Base-by-base conservation (phyloP, 2,888 invertebrate species). In the Neoitamus cyanurus region DNA sequence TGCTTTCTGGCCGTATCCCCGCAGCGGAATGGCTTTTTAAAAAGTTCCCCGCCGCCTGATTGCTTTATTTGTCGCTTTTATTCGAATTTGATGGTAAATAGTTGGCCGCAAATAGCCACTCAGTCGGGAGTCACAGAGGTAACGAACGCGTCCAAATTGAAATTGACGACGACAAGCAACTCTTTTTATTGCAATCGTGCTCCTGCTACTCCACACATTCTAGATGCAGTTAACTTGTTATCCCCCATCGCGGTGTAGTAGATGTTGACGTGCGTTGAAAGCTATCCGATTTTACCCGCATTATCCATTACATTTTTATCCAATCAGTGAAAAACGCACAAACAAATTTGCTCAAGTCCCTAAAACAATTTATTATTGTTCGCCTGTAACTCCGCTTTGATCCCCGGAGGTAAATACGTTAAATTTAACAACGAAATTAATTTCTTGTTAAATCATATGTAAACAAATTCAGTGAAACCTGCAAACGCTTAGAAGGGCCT, bases 41-140 rank as follows among this genome's bases (percentile, higher is more conserved):
- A 68, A 80, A 80, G 13, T 80, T 80, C 42, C 15, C 58, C 25
- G 36, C 9, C 11, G 5, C 11, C 28, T 80, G 80, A 80, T 80
- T 80, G 58, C 58, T 80, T 58, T 80, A 80, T 80, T 34, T 80
- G 58, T 58, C 34, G 13, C 25, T 70, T 80, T 80, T 80, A 68
- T 80, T 68, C 20, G 31, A 15, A 31, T 36, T 80, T 48, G 7
- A 80, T 80, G 80, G 80, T 58, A 34, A 80, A 80, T 80, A 80
- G 80, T 80, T 80, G 30, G 11, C 48, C 30, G 15, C 13, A 77
- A 30, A 42, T 42, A 46, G 46, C 42, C 37, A 46, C 20, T 36
- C n/a, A 73, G 9, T 15, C 20, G 9, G 20, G 9, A 20, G 4
- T 15, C 20, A 9, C 11, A 36, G 15, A 11, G 7, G 6, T n/a